Evolutionary conservation across 2,797 vertebrate genomes (phyloP).

Genomic region (Poeciliopsis infans): DNA sequence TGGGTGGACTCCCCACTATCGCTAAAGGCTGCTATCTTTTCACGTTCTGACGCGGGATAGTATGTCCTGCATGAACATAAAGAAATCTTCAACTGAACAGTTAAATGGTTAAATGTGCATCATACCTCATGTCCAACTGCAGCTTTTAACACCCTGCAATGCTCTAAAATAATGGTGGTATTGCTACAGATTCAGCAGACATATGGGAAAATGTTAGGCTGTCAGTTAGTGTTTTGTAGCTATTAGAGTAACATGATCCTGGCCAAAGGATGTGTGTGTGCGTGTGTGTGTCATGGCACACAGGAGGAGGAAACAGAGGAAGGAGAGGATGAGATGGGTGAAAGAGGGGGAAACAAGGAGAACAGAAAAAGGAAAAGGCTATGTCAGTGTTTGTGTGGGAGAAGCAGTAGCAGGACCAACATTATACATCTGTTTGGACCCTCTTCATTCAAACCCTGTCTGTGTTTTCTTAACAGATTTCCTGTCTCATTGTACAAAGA

Average conservation of each 20-base stretch:
- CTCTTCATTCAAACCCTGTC: slow-evolving; percentile 39
- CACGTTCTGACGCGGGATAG: not conserved
- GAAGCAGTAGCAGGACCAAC: slow-evolving; percentile 12
- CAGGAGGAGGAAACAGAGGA: slow-evolving; percentile 49
- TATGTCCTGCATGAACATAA: not conserved
- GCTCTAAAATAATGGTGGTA: slow-evolving; percentile 43
- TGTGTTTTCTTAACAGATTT: slow-evolving; percentile 42
- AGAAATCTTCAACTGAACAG: not conserved
- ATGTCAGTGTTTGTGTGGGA: slow-evolving; percentile 18
- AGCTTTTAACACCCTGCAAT: slow-evolving; percentile 40
- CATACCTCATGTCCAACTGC: slow-evolving; percentile 11
- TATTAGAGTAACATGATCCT: slow-evolving; percentile 73
- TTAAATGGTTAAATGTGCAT: not conserved
- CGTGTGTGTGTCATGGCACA: slow-evolving; percentile 19
- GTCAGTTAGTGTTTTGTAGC: slow-evolving; percentile 64
- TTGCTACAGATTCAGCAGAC: slow-evolving; percentile 50
- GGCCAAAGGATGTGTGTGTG: slow-evolving; percentile 43
- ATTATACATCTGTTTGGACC: slow-evolving; percentile 55
- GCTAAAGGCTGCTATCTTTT: not conserved
- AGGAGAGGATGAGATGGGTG: slow-evolving; percentile 64
- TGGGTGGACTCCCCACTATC: not conserved
- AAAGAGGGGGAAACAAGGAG: slow-evolving; percentile 54
- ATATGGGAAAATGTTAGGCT: slow-evolving; percentile 55
- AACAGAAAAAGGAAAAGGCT: slow-evolving; percentile 43
- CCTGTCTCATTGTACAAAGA: slow-evolving; percentile 14